Evolutionary conservation across 2,113 vertebrate species (phyloP).

Genomic region (Archilochus colubris): DNA sequence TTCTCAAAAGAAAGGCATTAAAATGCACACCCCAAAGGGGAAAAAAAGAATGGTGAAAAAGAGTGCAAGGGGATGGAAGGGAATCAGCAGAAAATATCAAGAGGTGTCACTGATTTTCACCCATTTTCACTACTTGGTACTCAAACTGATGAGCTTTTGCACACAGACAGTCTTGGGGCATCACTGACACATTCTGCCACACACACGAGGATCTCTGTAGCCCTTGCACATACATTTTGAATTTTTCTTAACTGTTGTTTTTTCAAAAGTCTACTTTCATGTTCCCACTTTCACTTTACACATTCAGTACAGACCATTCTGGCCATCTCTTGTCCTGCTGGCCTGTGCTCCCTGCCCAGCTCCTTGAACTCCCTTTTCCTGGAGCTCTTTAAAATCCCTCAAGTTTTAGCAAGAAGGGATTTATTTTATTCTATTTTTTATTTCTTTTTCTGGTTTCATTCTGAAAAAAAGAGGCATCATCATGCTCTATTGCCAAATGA

Average conservation of each 20-base stretch:
- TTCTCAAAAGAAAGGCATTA: background rate
- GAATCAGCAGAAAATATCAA: background rate
- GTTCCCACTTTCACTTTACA: background rate
- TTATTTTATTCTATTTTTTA: background rate
- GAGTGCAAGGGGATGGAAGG: accelerated
- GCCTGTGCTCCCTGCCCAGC: background rate
- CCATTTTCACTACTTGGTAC: background rate
- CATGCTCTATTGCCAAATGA: background rate
- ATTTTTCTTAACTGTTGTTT: background rate
- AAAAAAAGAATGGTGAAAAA: background rate
- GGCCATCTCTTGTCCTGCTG: background rate
- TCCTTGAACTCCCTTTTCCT: slow-evolving; percentile 3
- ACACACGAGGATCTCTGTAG: background rate
- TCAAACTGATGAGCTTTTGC: background rate
- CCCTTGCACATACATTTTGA: background rate
- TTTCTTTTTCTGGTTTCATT: background rate
- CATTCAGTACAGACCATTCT: background rate
- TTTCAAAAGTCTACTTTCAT: background rate
- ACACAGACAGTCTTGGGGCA: background rate
- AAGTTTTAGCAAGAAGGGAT: background rate
- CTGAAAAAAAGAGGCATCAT: background rate
- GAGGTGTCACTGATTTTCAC: background rate
- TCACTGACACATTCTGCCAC: background rate
- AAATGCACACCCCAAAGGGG: background rate
- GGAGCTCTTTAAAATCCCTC: slow-evolving; percentile 10